phyloP scores from a whole-genome alignment of 1,140 invertebrate species.

The Pararge aegeria region DNA sequence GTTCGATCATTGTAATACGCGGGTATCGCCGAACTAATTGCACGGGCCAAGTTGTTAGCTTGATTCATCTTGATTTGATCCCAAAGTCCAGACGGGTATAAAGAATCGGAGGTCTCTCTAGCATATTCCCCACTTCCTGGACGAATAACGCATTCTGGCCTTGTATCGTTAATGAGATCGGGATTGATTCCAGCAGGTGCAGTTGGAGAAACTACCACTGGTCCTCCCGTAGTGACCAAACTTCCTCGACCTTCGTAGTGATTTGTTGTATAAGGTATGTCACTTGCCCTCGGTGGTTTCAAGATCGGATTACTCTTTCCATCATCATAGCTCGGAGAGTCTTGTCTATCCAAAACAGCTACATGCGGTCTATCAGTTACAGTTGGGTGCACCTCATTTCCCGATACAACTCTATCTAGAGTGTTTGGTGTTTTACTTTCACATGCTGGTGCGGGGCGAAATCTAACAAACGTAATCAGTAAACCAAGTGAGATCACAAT shows the following conservation, averaged over 20 bases:
- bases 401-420: constrained; percentile 84
- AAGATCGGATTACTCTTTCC: constrained; percentile 83
- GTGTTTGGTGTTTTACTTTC: constrained; percentile 88
- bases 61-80: constrained; percentile 79
- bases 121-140: constrained; percentile 86
- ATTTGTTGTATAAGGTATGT: constrained; percentile 82
- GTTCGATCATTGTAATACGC: constrained; percentile 86
- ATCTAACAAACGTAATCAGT: constrained; percentile 85
- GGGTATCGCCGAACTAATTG: constrained; percentile 77
- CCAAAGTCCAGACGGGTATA: constrained; percentile 87
- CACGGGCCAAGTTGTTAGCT: constrained; percentile 76
- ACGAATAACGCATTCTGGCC: constrained; percentile 78
- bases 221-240: constrained; percentile 79
- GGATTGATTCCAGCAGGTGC: constrained; percentile 88
- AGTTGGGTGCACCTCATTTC: constrained; percentile 79
- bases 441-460: constrained; percentile 84
- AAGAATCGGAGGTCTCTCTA: constrained; percentile 83
- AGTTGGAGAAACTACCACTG: constrained; percentile 85
- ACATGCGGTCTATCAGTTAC: constrained; percentile 76
- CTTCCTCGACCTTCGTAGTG: constrained; percentile 83
- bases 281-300: constrained; percentile 84
- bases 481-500: constrained; percentile 88
- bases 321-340: constrained; percentile 77
- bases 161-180: constrained; percentile 90
- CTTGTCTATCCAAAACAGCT: constrained; percentile 66